Evolutionary conservation across 2,113 vertebrate species (phyloP).

Genomic region (Thermophis baileyi): DNA sequence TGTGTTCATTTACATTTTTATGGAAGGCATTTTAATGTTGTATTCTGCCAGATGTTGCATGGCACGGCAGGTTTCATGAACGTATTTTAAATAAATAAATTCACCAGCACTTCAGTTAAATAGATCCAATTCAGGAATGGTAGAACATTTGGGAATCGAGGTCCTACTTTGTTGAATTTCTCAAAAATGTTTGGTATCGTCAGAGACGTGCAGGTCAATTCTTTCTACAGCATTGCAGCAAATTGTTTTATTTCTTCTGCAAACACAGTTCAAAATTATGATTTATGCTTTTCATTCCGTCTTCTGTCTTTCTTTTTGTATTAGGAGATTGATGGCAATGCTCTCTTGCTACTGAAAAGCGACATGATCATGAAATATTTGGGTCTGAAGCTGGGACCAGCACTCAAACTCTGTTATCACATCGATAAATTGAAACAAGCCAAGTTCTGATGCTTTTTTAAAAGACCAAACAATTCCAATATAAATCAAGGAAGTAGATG

Average conservation of each 20-base stretch:
- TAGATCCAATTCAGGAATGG: background rate
- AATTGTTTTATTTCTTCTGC: background rate
- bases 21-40: background rate
- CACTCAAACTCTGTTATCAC: constrained; percentile 94
- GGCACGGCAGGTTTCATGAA: background rate
- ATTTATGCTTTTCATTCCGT: constrained; percentile 27
- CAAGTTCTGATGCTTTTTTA: constrained; percentile 75
- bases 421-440: constrained; percentile 93
- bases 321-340: constrained; percentile 95
- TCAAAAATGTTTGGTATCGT: background rate
- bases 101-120: background rate
- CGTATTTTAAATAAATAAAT: background rate
- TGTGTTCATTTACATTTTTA: background rate
- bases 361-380: constrained; percentile 99
- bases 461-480: constrained; percentile 36
- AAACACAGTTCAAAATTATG: background rate
- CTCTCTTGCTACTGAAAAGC: constrained; percentile 90
- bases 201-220: background rate
- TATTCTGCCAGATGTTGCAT: background rate
- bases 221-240: background rate
- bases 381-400: constrained; percentile 93
- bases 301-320: constrained; percentile 44
- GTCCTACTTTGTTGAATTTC: background rate
- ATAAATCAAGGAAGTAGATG: constrained; percentile 33
- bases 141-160: background rate